phyloP scores from a whole-genome alignment of 2,888 invertebrate genomes.

The Stenodera caucasica region DNA sequence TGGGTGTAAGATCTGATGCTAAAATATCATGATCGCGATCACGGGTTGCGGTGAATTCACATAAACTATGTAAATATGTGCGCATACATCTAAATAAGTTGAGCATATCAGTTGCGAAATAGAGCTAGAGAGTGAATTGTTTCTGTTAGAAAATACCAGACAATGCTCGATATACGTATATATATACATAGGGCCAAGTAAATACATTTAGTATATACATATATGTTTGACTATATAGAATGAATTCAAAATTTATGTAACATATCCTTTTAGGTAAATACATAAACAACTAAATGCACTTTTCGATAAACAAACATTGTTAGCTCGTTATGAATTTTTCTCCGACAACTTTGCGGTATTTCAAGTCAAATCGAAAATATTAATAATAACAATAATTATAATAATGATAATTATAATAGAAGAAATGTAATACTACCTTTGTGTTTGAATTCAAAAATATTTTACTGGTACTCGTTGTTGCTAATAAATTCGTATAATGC shows the following conservation, averaged over 20 bases:
- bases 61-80: conserved; percentile 47
- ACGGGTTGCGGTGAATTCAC: conserved; percentile 27
- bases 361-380: no score
- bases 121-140: conserved; percentile 40
- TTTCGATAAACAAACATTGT: not conserved
- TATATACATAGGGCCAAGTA: conserved; percentile 11
- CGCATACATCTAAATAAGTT: conserved; percentile 48
- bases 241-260: not conserved
- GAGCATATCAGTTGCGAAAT: conserved; percentile 40
- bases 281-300: conserved; percentile 7
- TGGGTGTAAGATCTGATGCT: conserved; percentile 22
- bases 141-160: conserved; percentile 31
- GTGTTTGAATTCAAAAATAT: conserved; percentile 59
- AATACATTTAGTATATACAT: not conserved
- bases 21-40: conserved; percentile 27
- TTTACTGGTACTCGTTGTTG: conserved; percentile 57
- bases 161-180: conserved; percentile 9
- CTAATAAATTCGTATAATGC: conserved; percentile 58
- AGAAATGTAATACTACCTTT: conserved; percentile 60
- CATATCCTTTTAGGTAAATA: conserved; percentile 1
- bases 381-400: not conserved
- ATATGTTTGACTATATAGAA: conserved; percentile 3
- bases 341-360: no score
- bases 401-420: no score
- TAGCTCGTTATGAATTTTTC: not conserved